A percentile compares a stretch with the other conserved stretches of the same genome.
Evolutionary conservation across 2,797 vertebrate genomes (phyloP).

Genomic region (Tragelaphus oryx): DNA sequence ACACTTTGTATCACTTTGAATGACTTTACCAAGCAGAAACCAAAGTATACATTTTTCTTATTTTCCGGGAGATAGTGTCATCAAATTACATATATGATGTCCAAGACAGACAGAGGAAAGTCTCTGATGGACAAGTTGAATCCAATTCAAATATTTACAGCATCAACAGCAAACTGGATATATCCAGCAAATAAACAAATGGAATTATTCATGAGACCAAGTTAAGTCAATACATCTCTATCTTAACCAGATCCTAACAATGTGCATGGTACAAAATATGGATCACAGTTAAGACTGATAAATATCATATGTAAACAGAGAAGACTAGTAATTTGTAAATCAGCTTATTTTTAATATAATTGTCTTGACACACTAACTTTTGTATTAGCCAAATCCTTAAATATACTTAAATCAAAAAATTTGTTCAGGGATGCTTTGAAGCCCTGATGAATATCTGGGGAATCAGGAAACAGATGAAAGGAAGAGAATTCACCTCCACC

Average conservation of each 20-base stretch:
- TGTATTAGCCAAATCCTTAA: constrained; percentile 39
- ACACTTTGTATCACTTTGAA: constrained; percentile 11
- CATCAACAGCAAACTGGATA: constrained; percentile 52
- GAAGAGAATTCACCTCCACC: constrained; percentile 22
- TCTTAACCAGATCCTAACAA: constrained; percentile 36
- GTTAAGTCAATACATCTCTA: constrained; percentile 62
- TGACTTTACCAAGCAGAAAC: constrained; percentile 65
- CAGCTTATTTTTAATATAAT: neutral
- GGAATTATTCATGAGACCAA: constrained; percentile 58
- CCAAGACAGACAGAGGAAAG: neutral
- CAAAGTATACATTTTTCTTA: constrained; percentile 51
- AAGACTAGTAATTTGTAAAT: constrained; percentile 12
- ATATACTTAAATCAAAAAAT: constrained; percentile 47
- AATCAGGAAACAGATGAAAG: neutral
- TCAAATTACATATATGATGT: constrained; percentile 56
- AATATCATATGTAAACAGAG: constrained; percentile 25
- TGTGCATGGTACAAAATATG: constrained; percentile 30
- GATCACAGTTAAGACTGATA: constrained; percentile 15
- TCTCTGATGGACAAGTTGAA: constrained; percentile 58
- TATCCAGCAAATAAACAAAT: constrained; percentile 69
- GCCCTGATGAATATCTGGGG: constrained; percentile 24
- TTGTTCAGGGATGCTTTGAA: neutral
- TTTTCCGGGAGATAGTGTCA: neutral
- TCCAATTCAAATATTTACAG: constrained; percentile 68
- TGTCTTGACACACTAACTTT: constrained; percentile 36